Base-by-base conservation (phyloP, 2,888 invertebrate species). In the Polia nebulosa region DNA sequence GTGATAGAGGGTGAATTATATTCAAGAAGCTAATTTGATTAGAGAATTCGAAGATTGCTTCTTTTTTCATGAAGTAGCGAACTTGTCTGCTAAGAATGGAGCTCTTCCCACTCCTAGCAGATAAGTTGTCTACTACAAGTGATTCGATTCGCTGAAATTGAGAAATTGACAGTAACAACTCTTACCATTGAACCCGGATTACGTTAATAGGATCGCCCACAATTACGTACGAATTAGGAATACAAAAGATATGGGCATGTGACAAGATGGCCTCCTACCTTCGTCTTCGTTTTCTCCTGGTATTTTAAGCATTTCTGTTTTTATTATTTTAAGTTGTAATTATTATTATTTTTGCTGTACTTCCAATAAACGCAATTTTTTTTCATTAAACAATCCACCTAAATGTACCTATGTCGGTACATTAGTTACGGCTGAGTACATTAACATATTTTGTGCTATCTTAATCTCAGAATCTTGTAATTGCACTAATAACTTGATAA, bases 381-480 rank as follows among this genome's bases (percentile, higher is more conserved):
- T n/a, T n/a, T n/a, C n/a, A n/a, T n/a, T n/a, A n/a, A n/a, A n/a
- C n/a, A n/a, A n/a, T n/a, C n/a, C n/a, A n/a, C n/a, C n/a, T n/a
- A n/a, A n/a, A n/a, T n/a, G n/a, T n/a, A 41, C n/a, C n/a, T n/a
- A 41, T 8, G 39, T n/a, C 17, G n/a, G 8, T 41, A 41, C 39
- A 41, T n/a, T 41, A 41, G 39, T 41, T 8, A n/a, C 8, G 20
- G 9, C 44, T 44, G 20, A 27, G 17, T 51, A 20, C 25, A 44
- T 52, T 66, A 6, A 20, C 7, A 44, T 34, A 4, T 25, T 20
- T 13, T 3, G 41, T 1, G 8, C 8, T 56, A 56, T 45, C 36
- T 1, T 68, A 39, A 39, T 39, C 39, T 8, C 9, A 29, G 15
- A 22, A 65, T 41, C 39, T 36, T 49, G 17, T 55, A 49, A 74